These are phyloP conservation scores for Irena cyanogastra DNA, from an alignment of 2,113 vertebrate species.

Conservation along the genomic window DNA sequence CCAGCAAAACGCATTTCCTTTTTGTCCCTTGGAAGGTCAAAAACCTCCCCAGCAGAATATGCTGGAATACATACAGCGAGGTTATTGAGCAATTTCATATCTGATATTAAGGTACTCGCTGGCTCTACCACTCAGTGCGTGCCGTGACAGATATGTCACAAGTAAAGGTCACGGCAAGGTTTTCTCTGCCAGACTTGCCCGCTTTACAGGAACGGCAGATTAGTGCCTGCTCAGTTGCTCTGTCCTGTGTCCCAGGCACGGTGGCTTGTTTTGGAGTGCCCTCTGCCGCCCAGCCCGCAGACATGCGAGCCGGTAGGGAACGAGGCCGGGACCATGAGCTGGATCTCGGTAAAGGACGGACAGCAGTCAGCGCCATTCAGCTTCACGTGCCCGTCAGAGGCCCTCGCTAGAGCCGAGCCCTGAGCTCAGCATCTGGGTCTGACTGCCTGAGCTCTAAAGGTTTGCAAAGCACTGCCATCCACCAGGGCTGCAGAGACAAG, in stretches of 20 bases:
- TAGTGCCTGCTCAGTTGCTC: background rate
- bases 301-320: background rate
- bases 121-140: background rate
- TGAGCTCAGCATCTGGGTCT: background rate
- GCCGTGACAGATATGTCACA: background rate
- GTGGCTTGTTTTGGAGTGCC: background rate
- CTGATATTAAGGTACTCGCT: background rate
- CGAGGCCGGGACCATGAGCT: fast-evolving
- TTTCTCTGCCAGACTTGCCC: background rate
- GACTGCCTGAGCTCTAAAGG: background rate
- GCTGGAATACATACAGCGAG: background rate
- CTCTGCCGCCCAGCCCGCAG: background rate
- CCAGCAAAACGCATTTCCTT: background rate
- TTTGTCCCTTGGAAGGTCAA: constrained; percentile 11
- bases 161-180: constrained; percentile 23
- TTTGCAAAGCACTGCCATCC: background rate
- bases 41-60: background rate
- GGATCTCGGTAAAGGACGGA: fast-evolving
- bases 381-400: fast-evolving
- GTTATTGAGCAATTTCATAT: background rate
- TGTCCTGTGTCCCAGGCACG: background rate
- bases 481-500: background rate
- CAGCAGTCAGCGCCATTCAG: background rate
- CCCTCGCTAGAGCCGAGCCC: background rate
- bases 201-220: background rate